phyloP scores from a whole-genome alignment of 2,113 vertebrate species.

The Scytalopus superciliaris region DNA sequence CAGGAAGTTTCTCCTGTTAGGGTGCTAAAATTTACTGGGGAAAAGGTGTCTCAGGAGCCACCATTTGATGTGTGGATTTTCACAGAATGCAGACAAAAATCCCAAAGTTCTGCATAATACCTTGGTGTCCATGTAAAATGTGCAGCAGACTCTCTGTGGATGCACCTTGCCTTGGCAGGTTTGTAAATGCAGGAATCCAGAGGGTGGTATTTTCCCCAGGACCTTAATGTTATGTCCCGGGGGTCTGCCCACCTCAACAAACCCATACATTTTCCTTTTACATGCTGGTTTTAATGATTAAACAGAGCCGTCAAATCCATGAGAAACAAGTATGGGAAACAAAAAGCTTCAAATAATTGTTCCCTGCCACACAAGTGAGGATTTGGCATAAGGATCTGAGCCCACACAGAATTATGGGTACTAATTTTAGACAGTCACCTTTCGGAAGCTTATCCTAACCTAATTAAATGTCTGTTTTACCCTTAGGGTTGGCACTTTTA shows the following conservation, averaged over 20 bases:
- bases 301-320: neutral
- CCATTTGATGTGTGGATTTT: conserved; percentile 26
- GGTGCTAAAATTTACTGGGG: neutral
- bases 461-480: conserved; percentile 52
- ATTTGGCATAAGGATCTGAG: neutral
- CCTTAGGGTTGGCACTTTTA: conserved; percentile 42
- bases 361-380: neutral
- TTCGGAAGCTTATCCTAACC: conserved; percentile 48
- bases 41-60: neutral
- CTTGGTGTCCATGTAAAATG: neutral
- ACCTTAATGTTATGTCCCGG: neutral
- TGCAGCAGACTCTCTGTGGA: neutral
- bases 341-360: neutral
- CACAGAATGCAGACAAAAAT: neutral
- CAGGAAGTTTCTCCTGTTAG: neutral
- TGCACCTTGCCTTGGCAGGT: neutral
- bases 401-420: neutral
- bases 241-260: neutral
- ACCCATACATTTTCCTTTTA: neutral
- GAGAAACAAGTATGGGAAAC: neutral
- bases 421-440: conserved; percentile 26
- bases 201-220: neutral
- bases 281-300: neutral
- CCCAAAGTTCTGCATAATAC: neutral
- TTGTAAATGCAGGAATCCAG: neutral